A percentile compares a stretch with the other conserved stretches of the same genome.
phyloP scores from a whole-genome alignment of 2,797 vertebrate species.

The Manis pentadactyla region DNA sequence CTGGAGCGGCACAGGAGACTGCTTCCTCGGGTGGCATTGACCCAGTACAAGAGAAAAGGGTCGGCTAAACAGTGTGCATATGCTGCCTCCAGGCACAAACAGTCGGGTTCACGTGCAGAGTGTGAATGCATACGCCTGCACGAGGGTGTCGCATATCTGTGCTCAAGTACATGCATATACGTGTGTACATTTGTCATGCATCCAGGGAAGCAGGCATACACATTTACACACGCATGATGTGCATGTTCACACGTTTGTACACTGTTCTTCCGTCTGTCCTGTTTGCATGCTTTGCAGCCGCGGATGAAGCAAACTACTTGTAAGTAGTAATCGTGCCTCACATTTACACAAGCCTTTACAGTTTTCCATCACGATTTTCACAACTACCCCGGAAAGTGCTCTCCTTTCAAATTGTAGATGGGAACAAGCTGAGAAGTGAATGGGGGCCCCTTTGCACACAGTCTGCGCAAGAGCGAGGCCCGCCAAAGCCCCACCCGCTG shows the following conservation, averaged over 20 bases:
- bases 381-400: neutral
- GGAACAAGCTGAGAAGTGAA: neutral
- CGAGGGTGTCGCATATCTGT: neutral
- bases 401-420: constrained; percentile 11
- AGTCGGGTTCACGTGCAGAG: accelerated
- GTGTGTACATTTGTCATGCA: neutral
- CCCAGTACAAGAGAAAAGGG: neutral
- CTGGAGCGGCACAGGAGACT: neutral
- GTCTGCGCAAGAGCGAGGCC: neutral
- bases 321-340: neutral
- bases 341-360: neutral
- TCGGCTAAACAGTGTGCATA: neutral
- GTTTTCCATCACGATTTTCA: constrained; percentile 25
- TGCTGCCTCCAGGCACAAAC: neutral
- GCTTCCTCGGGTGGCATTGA: neutral
- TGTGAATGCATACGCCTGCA: neutral
- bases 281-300: neutral
- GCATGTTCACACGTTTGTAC: neutral
- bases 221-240: neutral
- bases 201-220: neutral
- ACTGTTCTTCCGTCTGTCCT: neutral
- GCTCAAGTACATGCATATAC: neutral
- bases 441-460: neutral
- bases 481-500: neutral
- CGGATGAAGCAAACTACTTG: neutral